Base-by-base conservation (phyloP, 2,888 invertebrate species). In the Lithodes maja region DNA sequence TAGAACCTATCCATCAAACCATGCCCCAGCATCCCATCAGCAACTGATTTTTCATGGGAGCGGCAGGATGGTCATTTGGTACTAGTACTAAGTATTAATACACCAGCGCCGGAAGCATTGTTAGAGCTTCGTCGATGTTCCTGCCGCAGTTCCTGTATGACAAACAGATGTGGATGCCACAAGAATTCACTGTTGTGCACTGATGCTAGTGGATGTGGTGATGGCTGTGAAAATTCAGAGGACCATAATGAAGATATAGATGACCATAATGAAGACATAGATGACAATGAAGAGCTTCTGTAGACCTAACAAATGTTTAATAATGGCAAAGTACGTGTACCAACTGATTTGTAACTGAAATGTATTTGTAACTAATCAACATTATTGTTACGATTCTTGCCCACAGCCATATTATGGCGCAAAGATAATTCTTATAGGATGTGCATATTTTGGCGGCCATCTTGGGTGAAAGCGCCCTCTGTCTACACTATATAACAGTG, bases 171-270 rank as follows among this genome's bases (percentile, higher is more conserved):
- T 74, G 74, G n/a, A 74, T 74, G 74, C 74, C 74, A n/a, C 12
- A 74, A 74, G 77, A 79, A 82, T 50, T 49, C 50, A n/a, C 12
- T 12, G 5, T 15, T 82, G 69, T 71, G 9, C 12, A 71, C 52
- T 1, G 7, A 69, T 71, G 15, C 69, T 50, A 69, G 69, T 71
- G 71, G 52, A n/a, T 69, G 83, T 71, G 71, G 68, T 50, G n/a
- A 69, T 69, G 71, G 71, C 15, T 82, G 82, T 82, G 68, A 61
- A 82, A 3, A 82, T 61, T 50, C 78, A 74, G 17, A 74, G 74
- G 74, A 74, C 74, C 17, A 74, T 74, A 74, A 15, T 74, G 74
- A 74, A n/a, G 74, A 82, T 61, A 12, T 50, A 74, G 17, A 74
- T 7, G 74, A 74, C 74, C 17, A 74, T 74, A 74, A 15, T 74